These are phyloP conservation scores for Linnaemya vulpina DNA, from an alignment of 2,888 invertebrate genomes.

Conservation along the genomic window DNA sequence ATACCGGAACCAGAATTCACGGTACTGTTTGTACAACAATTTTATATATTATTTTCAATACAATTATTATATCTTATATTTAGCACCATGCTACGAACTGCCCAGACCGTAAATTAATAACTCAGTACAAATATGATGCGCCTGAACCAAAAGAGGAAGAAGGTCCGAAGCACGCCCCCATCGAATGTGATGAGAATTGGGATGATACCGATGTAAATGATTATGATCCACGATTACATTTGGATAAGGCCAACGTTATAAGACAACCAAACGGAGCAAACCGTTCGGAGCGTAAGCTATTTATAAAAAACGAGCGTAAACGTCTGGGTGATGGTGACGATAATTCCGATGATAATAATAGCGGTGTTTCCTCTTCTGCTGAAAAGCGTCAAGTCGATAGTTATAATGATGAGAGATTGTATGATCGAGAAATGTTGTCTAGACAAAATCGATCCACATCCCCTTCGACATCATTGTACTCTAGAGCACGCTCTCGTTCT, in stretches of 20 bases:
- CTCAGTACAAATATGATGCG: conserved; percentile 73
- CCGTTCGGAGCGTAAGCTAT: conserved; percentile 77
- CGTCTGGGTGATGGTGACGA: conserved; percentile 73
- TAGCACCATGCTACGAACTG: conserved; percentile 76
- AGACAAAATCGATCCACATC: conserved; percentile 1
- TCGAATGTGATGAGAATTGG: conserved; percentile 75
- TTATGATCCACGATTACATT: conserved; percentile 78
- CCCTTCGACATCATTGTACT: conserved; percentile 6
- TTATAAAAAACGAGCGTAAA: conserved; percentile 77
- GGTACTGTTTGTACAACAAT: conserved; percentile 59
- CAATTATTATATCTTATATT: too few species aligned
- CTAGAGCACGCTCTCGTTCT: conserved; percentile 18
- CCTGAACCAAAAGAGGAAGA: conserved; percentile 71
- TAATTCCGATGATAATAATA: conserved; percentile 52
- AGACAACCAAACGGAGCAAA: conserved; percentile 76
- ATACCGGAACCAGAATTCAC: conserved; percentile 84
- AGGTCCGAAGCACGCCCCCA: conserved; percentile 70
- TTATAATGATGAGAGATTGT: neutral
- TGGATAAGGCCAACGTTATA: conserved; percentile 75
- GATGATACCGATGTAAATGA: conserved; percentile 75
- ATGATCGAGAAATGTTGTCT: neutral
- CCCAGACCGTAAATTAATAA: conserved; percentile 72
- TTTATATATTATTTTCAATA: neutral
- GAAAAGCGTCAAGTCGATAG: neutral
- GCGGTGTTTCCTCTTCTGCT: neutral